Evolutionary conservation across 2,797 vertebrate genomes (phyloP).

Genomic region (Naso thynnoides): DNA sequence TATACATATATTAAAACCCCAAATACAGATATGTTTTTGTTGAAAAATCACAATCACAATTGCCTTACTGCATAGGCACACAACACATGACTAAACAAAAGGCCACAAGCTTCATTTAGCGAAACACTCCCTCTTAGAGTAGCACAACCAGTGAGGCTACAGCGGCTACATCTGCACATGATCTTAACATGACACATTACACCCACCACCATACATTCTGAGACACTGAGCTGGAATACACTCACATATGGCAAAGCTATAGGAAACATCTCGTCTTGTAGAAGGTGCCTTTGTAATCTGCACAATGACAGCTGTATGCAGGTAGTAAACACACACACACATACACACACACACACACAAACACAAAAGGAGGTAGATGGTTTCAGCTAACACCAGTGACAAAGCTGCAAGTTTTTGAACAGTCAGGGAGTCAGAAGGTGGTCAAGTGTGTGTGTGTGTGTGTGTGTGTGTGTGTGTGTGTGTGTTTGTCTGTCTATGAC

Average conservation of each 20-base stretch:
- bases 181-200: slow-evolving; percentile 36
- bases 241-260: slow-evolving; percentile 47
- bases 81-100: background rate
- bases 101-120: background rate
- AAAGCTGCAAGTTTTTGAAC: slow-evolving; percentile 22
- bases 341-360: slow-evolving; percentile 10
- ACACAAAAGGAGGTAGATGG: slow-evolving; percentile 13
- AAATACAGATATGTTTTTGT: background rate
- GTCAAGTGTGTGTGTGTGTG: slow-evolving; percentile 32
- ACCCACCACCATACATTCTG: slow-evolving; percentile 3
- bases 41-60: background rate
- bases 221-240: slow-evolving; percentile 22
- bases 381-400: slow-evolving; percentile 26
- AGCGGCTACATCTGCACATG: slow-evolving; percentile 15
- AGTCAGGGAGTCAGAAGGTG: slow-evolving; percentile 23
- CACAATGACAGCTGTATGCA: slow-evolving; percentile 47
- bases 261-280: slow-evolving; percentile 30
- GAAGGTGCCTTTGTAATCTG: slow-evolving; percentile 60
- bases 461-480: background rate
- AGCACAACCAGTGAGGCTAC: background rate
- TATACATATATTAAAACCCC: slow-evolving; percentile 3
- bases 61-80: background rate
- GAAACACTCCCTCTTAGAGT: background rate
- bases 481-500: slow-evolving; percentile 17
- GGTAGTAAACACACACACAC: slow-evolving; percentile 11